Base-by-base conservation (phyloP, 2,797 vertebrate genomes). In the Acrocephalus scirpaceus region DNA sequence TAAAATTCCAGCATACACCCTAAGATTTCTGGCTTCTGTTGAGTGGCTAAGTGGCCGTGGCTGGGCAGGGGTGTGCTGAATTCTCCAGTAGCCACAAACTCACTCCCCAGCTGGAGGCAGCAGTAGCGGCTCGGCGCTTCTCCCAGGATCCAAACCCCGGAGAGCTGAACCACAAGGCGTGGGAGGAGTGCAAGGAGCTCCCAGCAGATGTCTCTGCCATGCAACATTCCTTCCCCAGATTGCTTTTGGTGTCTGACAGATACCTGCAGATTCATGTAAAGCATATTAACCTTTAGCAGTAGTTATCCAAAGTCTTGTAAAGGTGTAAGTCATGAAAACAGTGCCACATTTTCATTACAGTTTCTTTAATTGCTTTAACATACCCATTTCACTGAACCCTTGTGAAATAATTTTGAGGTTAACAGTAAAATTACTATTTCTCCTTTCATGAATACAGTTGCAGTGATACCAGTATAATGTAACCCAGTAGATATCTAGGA, bases 191-290 rank as follows among this genome's bases (percentile, higher is more conserved):
- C 16, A 44, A 60, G 87, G 40, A 94, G 60, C 58, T 85, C 88
- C 97, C 98, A 97, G 97, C 93, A 98, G 98, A 88, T 98, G 98
- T 98, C 98, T 93, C 98, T 98, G 62, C 95, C 76, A 74, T 45
- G 94, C 93, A 97, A 78, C 34, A 16, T 71, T 95, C 65, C 67
- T 86, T 92, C 56, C 34, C 36, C 9, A 40, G 47, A 56, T 65
- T 0, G 2, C 26, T 50, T 48, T 82, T 3, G 0, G 47, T 65
- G 18, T 71, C 54, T 86, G 62, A 51, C 44, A 80, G 53, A 20
- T 89, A 85, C 61, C 69, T 84, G 56, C 94, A 89, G 81, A 84
- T 95, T 93, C 92, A 77, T 79, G n/a, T 82, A 84, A 57, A 90
- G 70, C 50, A 4, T 75, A 91, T 91, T 93, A 96, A 93, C 86